Percentiles rank a stretch among this genome's conserved stretches.
phyloP scores from a whole-genome alignment of 2,797 vertebrate genomes.

The Xyrichtys novacula region DNA sequence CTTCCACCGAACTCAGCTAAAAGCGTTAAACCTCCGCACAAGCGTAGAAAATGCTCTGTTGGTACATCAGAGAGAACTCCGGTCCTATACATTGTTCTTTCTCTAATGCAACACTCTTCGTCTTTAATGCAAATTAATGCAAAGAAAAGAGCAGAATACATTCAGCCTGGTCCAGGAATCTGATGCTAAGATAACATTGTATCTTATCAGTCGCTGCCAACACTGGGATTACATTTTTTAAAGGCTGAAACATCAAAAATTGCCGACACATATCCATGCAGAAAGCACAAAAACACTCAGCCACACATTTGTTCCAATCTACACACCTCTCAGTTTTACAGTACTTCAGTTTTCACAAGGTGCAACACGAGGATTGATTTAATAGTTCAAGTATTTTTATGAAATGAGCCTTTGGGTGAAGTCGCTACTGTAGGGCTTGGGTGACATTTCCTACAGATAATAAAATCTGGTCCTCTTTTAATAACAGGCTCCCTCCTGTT shows the following conservation, averaged over 20 bases:
- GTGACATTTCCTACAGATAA: conserved; percentile 20
- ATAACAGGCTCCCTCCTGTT: conserved; percentile 22
- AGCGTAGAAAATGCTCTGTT: conserved; percentile 1
- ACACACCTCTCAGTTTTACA: conserved; percentile 19
- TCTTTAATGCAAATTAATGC: conserved; percentile 22
- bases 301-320: conserved; percentile 37
- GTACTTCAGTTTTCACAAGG: conserved; percentile 24
- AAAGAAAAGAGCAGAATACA: conserved; percentile 15
- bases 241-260: conserved; percentile 19
- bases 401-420: conserved; percentile 51
- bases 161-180: conserved; percentile 45
- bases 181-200: conserved; percentile 22
- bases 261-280: conserved; percentile 28
- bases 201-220: conserved; percentile 23
- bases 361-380: conserved; percentile 38
- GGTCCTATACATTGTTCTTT: not conserved
- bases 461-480: not conserved
- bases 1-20: conserved; percentile 5
- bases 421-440: conserved; percentile 52
- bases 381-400: conserved; percentile 62
- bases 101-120: conserved; percentile 1
- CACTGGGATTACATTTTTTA: not conserved
- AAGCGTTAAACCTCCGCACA: conserved; percentile 15
- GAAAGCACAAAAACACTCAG: conserved; percentile 10
- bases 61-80: not conserved